Percentiles rank a stretch among this genome's conserved stretches.
phyloP scores from a whole-genome alignment of 2,113 vertebrate species.

The Brienomyrus brachyistius region DNA sequence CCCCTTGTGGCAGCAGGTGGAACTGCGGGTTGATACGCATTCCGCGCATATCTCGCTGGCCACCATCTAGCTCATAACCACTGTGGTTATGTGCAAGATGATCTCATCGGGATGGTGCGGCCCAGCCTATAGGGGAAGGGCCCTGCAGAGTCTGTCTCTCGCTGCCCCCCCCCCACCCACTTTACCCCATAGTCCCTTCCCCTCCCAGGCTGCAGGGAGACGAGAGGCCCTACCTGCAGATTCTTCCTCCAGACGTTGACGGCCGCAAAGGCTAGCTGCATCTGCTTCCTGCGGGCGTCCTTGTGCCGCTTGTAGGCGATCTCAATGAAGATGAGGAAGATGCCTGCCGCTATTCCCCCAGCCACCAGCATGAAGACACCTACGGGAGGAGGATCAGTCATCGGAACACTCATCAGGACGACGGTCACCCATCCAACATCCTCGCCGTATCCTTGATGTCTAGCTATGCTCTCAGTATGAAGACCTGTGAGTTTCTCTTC shows the following conservation, averaged over 20 bases:
- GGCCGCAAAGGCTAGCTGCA: constrained; percentile 96
- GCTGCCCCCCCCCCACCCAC: not conserved
- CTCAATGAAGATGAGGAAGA: constrained; percentile 99
- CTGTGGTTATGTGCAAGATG: not conserved
- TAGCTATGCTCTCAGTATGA: not conserved
- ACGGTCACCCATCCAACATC: not conserved
- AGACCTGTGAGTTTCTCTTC: not conserved
- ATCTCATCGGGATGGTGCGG: not conserved
- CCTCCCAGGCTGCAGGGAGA: constrained; percentile 16
- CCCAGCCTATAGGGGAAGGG: not conserved
- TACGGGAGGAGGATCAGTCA: constrained; percentile 48
- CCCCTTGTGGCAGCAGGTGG: constrained; percentile 1
- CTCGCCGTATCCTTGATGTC: not conserved
- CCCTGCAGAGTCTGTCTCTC: constrained; percentile 18
- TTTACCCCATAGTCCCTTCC: constrained; percentile 1
- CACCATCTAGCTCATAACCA: not conserved
- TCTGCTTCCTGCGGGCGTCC: constrained; percentile 96
- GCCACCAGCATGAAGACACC: constrained; percentile 76
- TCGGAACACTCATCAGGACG: not conserved
- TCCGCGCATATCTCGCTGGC: not conserved
- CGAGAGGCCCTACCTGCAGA: constrained; percentile 37
- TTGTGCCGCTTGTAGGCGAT: constrained; percentile 99
- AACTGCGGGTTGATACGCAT: not conserved
- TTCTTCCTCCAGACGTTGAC: constrained; percentile 99
- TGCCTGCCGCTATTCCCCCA: constrained; percentile 94